Evolutionary conservation across 1,140 invertebrate genomes (phyloP), one percentile per base, ranked within the genome.

Genomic region (Xylocopa sonorina): DNA sequence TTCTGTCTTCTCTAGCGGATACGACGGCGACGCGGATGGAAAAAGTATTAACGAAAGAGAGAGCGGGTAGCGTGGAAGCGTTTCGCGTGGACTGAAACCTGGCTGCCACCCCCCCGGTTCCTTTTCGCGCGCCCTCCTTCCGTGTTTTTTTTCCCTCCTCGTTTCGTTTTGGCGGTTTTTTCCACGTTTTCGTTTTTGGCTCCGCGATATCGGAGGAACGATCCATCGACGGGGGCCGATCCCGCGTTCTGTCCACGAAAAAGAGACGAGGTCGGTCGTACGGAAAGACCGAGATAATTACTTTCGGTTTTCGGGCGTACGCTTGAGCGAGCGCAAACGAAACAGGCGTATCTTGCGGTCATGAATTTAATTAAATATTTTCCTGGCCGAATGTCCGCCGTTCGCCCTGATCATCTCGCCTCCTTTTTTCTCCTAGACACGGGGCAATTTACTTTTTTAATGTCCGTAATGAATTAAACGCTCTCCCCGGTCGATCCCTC

Each of bases 311-410:
- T 86, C 84, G 71, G 75, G 80, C 60, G 80, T 64, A 75, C 85
- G 81, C 81, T 75, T 80, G 63, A 83, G 62, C 82, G 82, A 58
- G 78, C 77, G 64, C 82, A 81, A 85, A 74, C 84, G 88, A 83
- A 90, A 88, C 89, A 88, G 88, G 87, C 89, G 88, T 89, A 88
- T 91, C 89, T 91, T 91, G 90, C 87, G 89, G 90, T 91, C 82
- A 87, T 90, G 88, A 91, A 91, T 91, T 91, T 91, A 91, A 91
- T 91, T 91, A 91, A 91, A 91, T 91, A 91, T 91, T 91, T 91
- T 91, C 87, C 88, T 89, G 88, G 87, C 87, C 87, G 85, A 90
- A 90, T 87, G 89, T 90, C 86, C 86, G 68, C 78, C 77, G 88
- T 88, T 88, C 85, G 88, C 86, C 81, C 84, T 80, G 87, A 83